phyloP scores from a whole-genome alignment of 2,888 invertebrate genomes.

The Schizaphis graminum region DNA sequence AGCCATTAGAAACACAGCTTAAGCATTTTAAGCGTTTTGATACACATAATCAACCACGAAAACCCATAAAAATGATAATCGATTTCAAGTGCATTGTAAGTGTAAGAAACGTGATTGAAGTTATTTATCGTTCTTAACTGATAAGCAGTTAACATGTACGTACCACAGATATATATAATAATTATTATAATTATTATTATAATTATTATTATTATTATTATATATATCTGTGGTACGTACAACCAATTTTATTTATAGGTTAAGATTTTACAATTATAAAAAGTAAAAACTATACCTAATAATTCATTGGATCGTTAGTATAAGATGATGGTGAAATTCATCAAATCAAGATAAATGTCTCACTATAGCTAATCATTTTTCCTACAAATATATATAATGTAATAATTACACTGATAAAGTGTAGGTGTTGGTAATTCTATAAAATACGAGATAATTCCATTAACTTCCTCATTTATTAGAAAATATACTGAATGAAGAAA shows the following conservation, averaged over 20 bases:
- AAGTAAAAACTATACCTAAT: background rate
- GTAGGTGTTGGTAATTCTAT: background rate
- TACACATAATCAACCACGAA: background rate
- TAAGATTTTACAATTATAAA: background rate
- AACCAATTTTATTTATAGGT: background rate
- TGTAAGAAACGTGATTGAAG: constrained; percentile 8
- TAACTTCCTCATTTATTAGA: background rate
- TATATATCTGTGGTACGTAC: no score
- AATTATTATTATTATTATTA: no score
- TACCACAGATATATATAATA: no score
- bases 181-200: no score
- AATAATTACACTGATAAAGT: background rate
- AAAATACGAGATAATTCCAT: background rate
- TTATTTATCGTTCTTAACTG: background rate
- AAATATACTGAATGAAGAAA: background rate
- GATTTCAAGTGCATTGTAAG: constrained; percentile 25
- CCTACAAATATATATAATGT: background rate
- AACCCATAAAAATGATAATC: constrained; percentile 7
- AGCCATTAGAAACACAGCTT: background rate
- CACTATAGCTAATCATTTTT: background rate
- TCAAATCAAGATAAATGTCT: background rate
- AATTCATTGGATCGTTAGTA: background rate
- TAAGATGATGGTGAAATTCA: background rate
- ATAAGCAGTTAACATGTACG: background rate
- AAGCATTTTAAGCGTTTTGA: background rate